These are phyloP conservation scores for Baronia brevicornis DNA, from an alignment of 2,888 invertebrate genomes.

Conservation along the genomic window DNA sequence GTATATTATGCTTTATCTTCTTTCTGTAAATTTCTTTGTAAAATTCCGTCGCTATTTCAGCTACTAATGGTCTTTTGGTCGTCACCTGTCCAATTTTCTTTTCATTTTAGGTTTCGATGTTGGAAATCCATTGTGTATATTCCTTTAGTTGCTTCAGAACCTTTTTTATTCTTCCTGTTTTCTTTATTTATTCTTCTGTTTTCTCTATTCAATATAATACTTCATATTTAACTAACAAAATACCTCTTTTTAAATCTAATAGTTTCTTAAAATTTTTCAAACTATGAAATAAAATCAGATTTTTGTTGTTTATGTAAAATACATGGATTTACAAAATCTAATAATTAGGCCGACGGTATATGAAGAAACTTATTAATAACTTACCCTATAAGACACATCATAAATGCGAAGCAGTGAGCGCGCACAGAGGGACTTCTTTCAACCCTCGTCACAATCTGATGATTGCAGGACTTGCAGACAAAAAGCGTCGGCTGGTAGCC, in stretches of 20 bases:
- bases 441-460: slow-evolving; percentile 54
- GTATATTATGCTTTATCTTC: slow-evolving; percentile 11
- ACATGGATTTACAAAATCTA: too few species aligned
- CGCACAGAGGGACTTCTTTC: slow-evolving; percentile 51
- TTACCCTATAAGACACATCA: slow-evolving; percentile 60
- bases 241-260: too few species aligned
- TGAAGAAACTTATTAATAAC: too few species aligned
- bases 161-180: slow-evolving; percentile 19
- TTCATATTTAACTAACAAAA: too few species aligned
- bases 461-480: slow-evolving; percentile 62
- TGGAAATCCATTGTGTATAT: slow-evolving; percentile 20
- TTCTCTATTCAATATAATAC: too few species aligned
- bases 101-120: slow-evolving; percentile 13
- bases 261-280: too few species aligned
- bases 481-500: slow-evolving; percentile 31
- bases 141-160: slow-evolving; percentile 19
- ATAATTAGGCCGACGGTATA: too few species aligned
- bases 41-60: slow-evolving; percentile 13
- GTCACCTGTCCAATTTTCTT: slow-evolving; percentile 4
- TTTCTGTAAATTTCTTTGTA: slow-evolving; percentile 14
- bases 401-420: slow-evolving; percentile 70
- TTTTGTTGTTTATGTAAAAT: too few species aligned
- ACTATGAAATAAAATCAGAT: too few species aligned
- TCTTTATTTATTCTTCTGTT: too few species aligned
- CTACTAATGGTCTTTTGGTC: slow-evolving; percentile 13